Evolutionary conservation across 2,113 vertebrate species (phyloP).

Genomic region (Cynoglossus semilaevis): DNA sequence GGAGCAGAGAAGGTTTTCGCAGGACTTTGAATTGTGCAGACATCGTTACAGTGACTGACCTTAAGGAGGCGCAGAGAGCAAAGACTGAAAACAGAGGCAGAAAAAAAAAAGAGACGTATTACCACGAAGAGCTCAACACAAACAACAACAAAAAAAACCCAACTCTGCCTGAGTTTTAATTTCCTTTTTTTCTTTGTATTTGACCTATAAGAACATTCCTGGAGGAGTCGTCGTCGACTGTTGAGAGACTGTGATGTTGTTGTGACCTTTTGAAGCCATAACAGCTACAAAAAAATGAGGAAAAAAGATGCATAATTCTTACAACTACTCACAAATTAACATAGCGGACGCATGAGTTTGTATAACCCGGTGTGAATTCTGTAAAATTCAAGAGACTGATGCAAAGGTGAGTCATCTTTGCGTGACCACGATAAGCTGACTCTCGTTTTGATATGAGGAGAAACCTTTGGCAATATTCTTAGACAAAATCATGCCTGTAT

Average conservation of each 20-base stretch:
- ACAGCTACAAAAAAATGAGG: slow-evolving; percentile 48
- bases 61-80: slow-evolving; percentile 73
- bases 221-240: slow-evolving; percentile 42
- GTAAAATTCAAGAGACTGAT: slow-evolving; percentile 69
- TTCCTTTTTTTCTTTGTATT: slow-evolving; percentile 32
- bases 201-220: slow-evolving; percentile 48
- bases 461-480: slow-evolving; percentile 68
- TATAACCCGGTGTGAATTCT: slow-evolving; percentile 63
- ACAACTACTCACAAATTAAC: slow-evolving; percentile 55
- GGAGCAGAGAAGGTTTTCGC: slow-evolving; percentile 53
- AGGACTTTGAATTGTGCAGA: slow-evolving; percentile 44
- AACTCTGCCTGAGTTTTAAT: slow-evolving; percentile 33
- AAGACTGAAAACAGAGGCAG: slow-evolving; percentile 59
- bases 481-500: slow-evolving; percentile 66
- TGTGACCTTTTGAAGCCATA: slow-evolving; percentile 71
- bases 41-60: slow-evolving; percentile 56
- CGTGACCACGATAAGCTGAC: slow-evolving; percentile 62
- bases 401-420: slow-evolving; percentile 63
- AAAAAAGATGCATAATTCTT: slow-evolving; percentile 51
- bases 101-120: slow-evolving; percentile 32
- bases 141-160: slow-evolving; percentile 16
- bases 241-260: slow-evolving; percentile 52
- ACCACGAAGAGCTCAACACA: slow-evolving; percentile 37
- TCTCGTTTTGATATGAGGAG: slow-evolving; percentile 73
- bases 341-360: slow-evolving; percentile 75